These are phyloP conservation scores for Cotesia typhae DNA, from an alignment of 1,140 invertebrate species.

Conservation along the genomic window DNA sequence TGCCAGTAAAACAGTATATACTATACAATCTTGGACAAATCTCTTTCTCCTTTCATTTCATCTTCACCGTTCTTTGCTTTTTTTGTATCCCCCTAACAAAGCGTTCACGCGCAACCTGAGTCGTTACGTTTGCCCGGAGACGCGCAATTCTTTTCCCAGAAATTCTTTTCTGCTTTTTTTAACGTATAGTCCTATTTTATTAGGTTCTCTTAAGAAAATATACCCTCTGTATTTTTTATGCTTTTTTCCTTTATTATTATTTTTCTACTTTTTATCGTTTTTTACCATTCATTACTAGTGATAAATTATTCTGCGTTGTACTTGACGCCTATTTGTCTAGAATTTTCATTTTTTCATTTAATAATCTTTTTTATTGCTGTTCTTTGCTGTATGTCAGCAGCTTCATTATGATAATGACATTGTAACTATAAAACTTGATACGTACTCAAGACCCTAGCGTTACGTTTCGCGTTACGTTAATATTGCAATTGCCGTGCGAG, in stretches of 20 bases:
- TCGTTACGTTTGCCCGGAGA: constrained; percentile 17
- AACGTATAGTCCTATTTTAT: constrained; percentile 21
- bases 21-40: constrained; percentile 17
- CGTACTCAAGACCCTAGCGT: constrained; percentile 16
- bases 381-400: not conserved
- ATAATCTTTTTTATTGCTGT: not conserved
- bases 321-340: constrained; percentile 17
- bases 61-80: constrained; percentile 9
- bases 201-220: constrained; percentile 33
- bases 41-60: not conserved
- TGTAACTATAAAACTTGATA: not conserved
- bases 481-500: constrained; percentile 52
- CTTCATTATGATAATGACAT: not conserved
- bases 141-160: constrained; percentile 27
- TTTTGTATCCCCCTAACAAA: constrained; percentile 22
- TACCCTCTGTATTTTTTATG: constrained; percentile 1
- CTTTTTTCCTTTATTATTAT: not conserved
- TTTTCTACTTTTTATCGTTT: not conserved
- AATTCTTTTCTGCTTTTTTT: constrained; percentile 12
- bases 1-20: too few species aligned
- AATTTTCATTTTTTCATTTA: not conserved
- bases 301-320: not conserved
- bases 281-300: not conserved
- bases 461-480: constrained; percentile 23
- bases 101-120: constrained; percentile 35